These are phyloP conservation scores for Ophiothrix spiculata DNA, from an alignment of 35 echinoderm and acorn worm genomes.

Conservation along the genomic window DNA sequence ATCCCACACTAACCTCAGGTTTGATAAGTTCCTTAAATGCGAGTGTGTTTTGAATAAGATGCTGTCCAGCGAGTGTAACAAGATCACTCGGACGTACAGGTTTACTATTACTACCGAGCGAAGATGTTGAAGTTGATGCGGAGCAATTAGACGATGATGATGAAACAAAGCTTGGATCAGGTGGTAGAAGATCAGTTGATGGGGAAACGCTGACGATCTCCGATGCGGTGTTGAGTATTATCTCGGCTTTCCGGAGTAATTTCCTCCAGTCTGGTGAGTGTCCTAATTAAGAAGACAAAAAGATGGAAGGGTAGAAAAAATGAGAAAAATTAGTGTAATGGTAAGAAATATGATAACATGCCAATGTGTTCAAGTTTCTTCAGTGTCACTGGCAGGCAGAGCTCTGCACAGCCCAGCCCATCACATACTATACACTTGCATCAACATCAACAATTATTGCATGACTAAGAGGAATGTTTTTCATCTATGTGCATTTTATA, in stretches of 20 bases:
- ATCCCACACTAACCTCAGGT: conserved; percentile 1
- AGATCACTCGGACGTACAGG: conserved; percentile 42
- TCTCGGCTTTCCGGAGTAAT: conserved; percentile 1
- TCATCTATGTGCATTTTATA: no score
- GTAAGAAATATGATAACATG: no score
- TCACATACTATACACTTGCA: no score
- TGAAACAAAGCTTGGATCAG: not conserved
- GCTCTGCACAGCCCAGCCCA: no score
- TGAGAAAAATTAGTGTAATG: no score
- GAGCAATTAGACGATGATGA: conserved; percentile 1
- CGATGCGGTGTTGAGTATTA: conserved; percentile 17
- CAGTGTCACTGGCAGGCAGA: no score
- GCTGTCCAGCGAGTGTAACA: conserved; percentile 37
- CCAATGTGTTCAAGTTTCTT: no score
- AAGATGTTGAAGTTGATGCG: conserved; percentile 7
- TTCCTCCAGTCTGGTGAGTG: conserved; percentile 18
- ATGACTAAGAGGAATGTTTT: no score
- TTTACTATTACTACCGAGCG: conserved; percentile 3
- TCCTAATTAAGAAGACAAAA: conserved; percentile 11
- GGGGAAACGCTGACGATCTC: conserved; percentile 20
- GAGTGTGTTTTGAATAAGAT: conserved; percentile 28
- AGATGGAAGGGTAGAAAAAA: no score
- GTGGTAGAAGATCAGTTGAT: conserved; percentile 25
- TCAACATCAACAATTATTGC: no score
- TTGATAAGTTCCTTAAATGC: conserved; percentile 31